Evolutionary conservation across 2,797 vertebrate species (phyloP).

Genomic region (Melanotaenia nigrans): DNA sequence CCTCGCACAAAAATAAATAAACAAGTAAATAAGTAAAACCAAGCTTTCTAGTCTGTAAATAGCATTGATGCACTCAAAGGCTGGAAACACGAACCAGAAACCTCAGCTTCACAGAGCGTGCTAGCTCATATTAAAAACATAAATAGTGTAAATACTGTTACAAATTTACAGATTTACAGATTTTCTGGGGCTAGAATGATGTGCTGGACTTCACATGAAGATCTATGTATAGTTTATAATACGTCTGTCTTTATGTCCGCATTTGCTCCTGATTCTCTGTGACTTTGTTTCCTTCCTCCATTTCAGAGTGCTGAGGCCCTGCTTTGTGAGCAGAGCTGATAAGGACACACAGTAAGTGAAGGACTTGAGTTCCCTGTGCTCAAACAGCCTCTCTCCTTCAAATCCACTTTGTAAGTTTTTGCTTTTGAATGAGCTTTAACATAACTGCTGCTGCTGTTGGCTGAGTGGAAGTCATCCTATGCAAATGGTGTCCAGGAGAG

Average conservation of each 20-base stretch:
- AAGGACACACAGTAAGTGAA: constrained; percentile 47
- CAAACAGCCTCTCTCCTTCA: constrained; percentile 27
- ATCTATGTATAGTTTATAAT: constrained; percentile 8
- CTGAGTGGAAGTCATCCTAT: constrained; percentile 27
- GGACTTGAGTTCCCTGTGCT: constrained; percentile 34
- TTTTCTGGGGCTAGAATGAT: no score
- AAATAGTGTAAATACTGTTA: no score
- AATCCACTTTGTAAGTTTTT: constrained; percentile 30
- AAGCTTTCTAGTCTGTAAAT: no score
- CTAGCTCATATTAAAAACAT: no score
- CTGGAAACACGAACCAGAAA: no score
- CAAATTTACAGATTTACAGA: no score
- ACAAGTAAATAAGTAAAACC: no score
- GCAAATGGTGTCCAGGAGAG: constrained; percentile 45
- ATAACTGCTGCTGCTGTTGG: constrained; percentile 17
- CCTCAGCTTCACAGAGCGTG: no score
- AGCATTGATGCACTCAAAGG: no score
- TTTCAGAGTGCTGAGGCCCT: constrained; percentile 39
- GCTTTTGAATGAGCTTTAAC: constrained; percentile 29
- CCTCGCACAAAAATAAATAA: no score
- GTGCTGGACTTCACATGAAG: not conserved
- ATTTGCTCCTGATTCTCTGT: not conserved
- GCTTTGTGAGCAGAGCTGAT: constrained; percentile 68
- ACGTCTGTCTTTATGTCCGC: constrained; percentile 5
- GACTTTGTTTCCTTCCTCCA: constrained; percentile 10